Evolutionary conservation across 2,113 vertebrate species (phyloP).

Genomic region (Prochilodus magdalenae): DNA sequence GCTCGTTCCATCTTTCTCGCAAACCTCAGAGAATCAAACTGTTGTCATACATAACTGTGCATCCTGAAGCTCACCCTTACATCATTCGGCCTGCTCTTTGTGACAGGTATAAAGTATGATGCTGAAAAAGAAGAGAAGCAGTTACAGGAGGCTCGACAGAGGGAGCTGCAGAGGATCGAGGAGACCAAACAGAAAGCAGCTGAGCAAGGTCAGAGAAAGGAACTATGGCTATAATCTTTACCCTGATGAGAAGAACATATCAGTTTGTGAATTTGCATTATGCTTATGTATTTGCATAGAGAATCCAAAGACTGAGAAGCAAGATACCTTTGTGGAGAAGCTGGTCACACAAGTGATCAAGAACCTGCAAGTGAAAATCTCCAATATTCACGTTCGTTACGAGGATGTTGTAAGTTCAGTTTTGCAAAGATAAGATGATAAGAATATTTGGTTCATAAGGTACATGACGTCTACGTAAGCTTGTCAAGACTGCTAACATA

Average conservation of each 20-base stretch:
- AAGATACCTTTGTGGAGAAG: slow-evolving; percentile 95
- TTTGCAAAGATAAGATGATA: no score
- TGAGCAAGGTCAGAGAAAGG: slow-evolving; percentile 76
- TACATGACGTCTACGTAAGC: no score
- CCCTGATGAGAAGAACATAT: not conserved
- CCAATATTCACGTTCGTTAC: slow-evolving; percentile 94
- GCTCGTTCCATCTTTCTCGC: no score
- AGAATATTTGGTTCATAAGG: no score
- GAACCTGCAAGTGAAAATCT: slow-evolving; percentile 97
- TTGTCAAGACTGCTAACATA: no score
- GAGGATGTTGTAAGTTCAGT: slow-evolving; percentile 93
- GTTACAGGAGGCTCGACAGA: slow-evolving; percentile 88
- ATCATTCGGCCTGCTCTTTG: slow-evolving; percentile 7
- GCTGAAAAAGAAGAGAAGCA: slow-evolving; percentile 93
- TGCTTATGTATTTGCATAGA: slow-evolving; percentile 71
- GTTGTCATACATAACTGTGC: no score
- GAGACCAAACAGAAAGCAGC: slow-evolving; percentile 94
- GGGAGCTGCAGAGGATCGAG: slow-evolving; percentile 93
- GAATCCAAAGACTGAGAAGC: slow-evolving; percentile 84
- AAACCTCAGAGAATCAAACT: no score
- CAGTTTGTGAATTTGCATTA: not conserved
- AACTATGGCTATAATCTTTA: not conserved
- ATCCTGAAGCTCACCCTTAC: no score
- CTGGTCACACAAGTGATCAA: slow-evolving; percentile 96
- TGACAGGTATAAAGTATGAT: slow-evolving; percentile 93